Conservation (phyloP, 2,797 vertebrate genomes). For the Leptodactylus fallax region DNA sequence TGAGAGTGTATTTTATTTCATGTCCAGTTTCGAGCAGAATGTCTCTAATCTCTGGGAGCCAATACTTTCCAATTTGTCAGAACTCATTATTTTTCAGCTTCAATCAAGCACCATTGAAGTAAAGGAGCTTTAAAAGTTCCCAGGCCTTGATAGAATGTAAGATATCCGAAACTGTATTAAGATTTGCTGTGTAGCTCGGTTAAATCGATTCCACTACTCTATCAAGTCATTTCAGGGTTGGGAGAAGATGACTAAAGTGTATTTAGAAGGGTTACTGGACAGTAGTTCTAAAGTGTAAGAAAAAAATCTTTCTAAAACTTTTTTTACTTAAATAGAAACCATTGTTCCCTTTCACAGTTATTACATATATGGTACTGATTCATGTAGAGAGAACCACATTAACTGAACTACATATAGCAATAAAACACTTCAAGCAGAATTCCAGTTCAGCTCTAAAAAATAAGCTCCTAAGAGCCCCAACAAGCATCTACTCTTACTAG, state of each 20-base stretch:
- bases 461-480: neutral
- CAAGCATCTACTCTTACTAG: neutral
- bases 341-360: neutral
- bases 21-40: neutral
- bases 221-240: slow-evolving; percentile 11
- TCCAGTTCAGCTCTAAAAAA: neutral
- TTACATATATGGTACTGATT: neutral
- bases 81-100: slow-evolving; percentile 10
- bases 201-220: slow-evolving; percentile 4
- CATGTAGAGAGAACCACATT: neutral
- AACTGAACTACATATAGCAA: neutral
- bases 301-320: neutral
- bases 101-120: neutral
- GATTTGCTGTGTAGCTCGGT: neutral
- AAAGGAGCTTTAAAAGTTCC: slow-evolving; percentile 16
- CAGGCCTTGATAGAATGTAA: slow-evolving; percentile 11
- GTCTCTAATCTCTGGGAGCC: slow-evolving; percentile 8
- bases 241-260: neutral
- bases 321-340: neutral
- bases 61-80: slow-evolving; percentile 15
- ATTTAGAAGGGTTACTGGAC: neutral
- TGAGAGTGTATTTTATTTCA: slow-evolving; percentile 10
- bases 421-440: neutral
- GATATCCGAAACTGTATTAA: neutral
- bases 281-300: neutral